Percentiles rank a stretch among this genome's conserved stretches.
Conservation (phyloP, 2,113 vertebrate species). For the human region DNA sequence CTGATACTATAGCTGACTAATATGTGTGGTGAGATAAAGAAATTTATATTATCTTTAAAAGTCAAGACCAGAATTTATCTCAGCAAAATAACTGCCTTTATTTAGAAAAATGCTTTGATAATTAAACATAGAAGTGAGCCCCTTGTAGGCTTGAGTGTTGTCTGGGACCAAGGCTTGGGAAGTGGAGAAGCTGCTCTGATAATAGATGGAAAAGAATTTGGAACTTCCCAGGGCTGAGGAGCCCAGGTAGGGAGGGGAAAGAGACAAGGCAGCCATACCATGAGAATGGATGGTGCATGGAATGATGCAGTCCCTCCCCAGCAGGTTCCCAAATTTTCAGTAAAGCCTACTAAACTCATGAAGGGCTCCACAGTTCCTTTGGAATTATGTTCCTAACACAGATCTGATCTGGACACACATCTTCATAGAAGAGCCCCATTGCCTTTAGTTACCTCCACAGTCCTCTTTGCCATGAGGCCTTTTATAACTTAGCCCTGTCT, state of each 20-base stretch:
- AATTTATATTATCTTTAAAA: background rate
- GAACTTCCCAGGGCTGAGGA: background rate
- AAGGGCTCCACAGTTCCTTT: background rate
- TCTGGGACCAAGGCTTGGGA: background rate
- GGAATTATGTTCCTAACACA: background rate
- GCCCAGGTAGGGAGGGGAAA: background rate
- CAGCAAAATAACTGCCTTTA: background rate
- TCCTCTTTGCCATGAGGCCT: background rate
- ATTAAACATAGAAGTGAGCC: background rate
- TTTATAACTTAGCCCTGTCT: background rate
- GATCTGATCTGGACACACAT: background rate
- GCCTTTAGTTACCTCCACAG: background rate
- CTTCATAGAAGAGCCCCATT: background rate
- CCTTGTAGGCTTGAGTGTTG: background rate
- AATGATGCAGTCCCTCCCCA: too few species aligned
- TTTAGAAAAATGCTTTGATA: background rate
- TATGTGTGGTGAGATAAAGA: background rate
- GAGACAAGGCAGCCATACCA: background rate
- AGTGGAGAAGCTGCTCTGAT: background rate
- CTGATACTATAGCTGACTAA: background rate
- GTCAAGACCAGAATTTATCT: background rate
- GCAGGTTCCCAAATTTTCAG: background rate
- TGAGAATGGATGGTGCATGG: fast-evolving
- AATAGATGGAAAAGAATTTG: background rate
- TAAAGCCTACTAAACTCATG: background rate